Conservation (phyloP, 2,113 vertebrate genomes). For the Hyaena hyaena region DNA sequence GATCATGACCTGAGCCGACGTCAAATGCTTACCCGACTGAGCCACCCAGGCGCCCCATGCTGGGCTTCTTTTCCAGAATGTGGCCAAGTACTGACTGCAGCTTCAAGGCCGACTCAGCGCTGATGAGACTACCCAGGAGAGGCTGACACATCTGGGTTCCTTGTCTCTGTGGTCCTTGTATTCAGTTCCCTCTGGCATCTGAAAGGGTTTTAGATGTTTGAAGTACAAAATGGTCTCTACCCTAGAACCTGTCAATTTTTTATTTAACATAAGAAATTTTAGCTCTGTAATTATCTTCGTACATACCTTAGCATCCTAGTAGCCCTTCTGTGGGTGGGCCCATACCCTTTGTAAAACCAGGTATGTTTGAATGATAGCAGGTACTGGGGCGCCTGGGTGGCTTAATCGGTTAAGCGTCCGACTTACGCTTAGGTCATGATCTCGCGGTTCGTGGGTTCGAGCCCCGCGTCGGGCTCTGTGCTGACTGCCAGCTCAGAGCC, state of each 20-base stretch:
- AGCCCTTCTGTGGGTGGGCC: not conserved
- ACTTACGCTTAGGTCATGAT: no score
- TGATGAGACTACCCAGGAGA: not conserved
- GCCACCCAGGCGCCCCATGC: not conserved
- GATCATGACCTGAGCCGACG: no score
- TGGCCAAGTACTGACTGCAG: not conserved
- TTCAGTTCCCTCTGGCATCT: not conserved
- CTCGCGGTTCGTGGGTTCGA: no score
- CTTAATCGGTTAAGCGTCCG: no score
- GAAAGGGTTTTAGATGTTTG: not conserved
- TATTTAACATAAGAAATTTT: not conserved
- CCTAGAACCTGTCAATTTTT: not conserved
- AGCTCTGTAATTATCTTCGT: not conserved
- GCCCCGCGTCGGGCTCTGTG: no score
- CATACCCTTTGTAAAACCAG: not conserved
- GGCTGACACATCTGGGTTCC: not conserved
- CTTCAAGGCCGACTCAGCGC: not conserved
- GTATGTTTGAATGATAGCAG: not conserved
- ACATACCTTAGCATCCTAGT: not conserved
- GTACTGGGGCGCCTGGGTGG: not conserved
- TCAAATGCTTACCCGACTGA: no score
- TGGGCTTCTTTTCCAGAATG: not conserved
- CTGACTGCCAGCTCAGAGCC: no score
- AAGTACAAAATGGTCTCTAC: not conserved
- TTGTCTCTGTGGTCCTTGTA: not conserved